Percentiles rank a stretch among this genome's conserved stretches.
These are phyloP conservation scores for Philopedon plagiatum DNA, from an alignment of 2,888 invertebrate genomes.

Conservation along the genomic window DNA sequence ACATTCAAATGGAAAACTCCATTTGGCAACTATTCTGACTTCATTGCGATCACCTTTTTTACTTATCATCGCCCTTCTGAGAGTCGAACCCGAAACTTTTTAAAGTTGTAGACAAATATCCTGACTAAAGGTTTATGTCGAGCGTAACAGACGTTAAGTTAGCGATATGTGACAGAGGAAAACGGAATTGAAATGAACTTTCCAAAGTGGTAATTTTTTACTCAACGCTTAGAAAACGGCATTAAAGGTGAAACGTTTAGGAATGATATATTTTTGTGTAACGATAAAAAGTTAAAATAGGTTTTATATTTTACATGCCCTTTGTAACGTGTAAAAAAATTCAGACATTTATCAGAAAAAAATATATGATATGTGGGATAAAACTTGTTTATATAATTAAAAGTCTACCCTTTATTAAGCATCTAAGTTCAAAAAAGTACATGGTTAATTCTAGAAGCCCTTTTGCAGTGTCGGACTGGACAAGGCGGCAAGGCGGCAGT, in stretches of 20 bases:
- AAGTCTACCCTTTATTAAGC: too few species aligned
- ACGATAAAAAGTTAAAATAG: not conserved
- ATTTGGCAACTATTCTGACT: constrained; percentile 60
- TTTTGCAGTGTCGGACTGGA: too few species aligned
- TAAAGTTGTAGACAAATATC: constrained; percentile 52
- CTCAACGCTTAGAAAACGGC: constrained; percentile 7
- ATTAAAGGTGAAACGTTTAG: not conserved
- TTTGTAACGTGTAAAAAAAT: too few species aligned
- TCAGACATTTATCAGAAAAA: too few species aligned
- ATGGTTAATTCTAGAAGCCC: too few species aligned
- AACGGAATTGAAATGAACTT: constrained; percentile 42
- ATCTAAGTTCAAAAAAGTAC: too few species aligned
- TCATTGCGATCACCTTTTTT: constrained; percentile 61
- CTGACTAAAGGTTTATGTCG: constrained; percentile 37
- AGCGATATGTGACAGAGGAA: constrained; percentile 37
- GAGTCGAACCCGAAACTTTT: constrained; percentile 54
- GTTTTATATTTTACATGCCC: not conserved
- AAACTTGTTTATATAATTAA: too few species aligned
- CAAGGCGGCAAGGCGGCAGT: too few species aligned
- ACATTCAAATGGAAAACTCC: constrained; percentile 48
- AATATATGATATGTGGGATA: too few species aligned
- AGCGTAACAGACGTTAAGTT: constrained; percentile 45
- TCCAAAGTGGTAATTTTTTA: constrained; percentile 38
- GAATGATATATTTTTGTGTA: constrained; percentile 1
- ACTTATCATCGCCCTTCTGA: constrained; percentile 57